Conservation (phyloP, 2,797 vertebrate genomes). For the Avahi laniger region DNA sequence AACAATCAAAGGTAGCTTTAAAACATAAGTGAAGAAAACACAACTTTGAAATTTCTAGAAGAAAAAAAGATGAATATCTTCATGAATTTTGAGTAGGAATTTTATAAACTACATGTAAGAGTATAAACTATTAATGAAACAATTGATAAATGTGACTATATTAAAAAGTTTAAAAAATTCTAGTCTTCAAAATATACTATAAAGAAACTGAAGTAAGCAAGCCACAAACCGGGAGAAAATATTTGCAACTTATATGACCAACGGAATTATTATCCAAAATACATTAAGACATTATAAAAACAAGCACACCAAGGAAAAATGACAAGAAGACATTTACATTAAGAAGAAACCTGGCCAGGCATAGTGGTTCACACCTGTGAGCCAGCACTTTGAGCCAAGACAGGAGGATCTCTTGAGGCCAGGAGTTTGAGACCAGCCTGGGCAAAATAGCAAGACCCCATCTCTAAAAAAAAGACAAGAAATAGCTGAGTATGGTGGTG, state of each 20-base stretch:
- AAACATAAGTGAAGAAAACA: conserved; percentile 11
- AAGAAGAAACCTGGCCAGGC: neutral
- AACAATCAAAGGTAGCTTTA: neutral
- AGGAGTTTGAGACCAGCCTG: too few species aligned
- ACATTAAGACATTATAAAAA: neutral
- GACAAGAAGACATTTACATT: neutral
- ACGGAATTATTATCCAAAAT: neutral
- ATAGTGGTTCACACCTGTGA: too few species aligned
- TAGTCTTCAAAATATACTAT: neutral
- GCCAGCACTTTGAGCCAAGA: too few species aligned
- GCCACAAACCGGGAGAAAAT: neutral
- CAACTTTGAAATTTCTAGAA: conserved; percentile 1
- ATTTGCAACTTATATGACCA: neutral
- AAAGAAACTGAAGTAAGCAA: conserved; percentile 13
- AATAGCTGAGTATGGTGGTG: too few species aligned
- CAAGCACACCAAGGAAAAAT: neutral
- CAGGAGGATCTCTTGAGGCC: too few species aligned
- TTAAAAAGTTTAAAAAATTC: neutral
- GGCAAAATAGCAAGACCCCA: too few species aligned
- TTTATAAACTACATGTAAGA: neutral
- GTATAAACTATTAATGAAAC: neutral
- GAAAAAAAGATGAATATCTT: neutral
- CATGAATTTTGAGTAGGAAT: neutral
- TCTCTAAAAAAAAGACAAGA: too few species aligned
- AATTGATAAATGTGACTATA: neutral